Evolutionary conservation across 2,797 vertebrate genomes (phyloP).

Genomic region (Schizopygopsis malacanthus): DNA sequence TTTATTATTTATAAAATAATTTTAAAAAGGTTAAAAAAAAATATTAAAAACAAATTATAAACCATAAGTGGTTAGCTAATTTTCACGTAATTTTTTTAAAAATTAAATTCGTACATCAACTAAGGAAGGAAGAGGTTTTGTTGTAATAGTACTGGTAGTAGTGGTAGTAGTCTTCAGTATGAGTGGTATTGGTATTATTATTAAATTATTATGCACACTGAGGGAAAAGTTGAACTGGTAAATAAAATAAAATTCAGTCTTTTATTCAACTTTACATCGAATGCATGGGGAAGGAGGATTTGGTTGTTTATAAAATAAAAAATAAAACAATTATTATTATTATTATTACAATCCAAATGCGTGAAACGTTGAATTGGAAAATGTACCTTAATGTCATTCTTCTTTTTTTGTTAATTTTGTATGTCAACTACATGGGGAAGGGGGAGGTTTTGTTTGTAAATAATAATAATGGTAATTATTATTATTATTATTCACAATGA

Average conservation of each 20-base stretch:
- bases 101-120: not conserved
- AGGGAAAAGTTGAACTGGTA: not conserved
- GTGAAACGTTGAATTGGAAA: not conserved
- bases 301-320: not conserved
- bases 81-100: not conserved
- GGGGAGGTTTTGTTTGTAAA: not conserved
- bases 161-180: too few species aligned
- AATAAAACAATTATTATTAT: not conserved
- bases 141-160: too few species aligned
- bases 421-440: not conserved
- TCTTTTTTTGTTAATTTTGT: not conserved
- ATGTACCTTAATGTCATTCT: accelerated
- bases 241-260: not conserved
- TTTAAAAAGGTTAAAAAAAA: too few species aligned
- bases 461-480: not conserved
- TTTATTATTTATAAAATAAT: too few species aligned
- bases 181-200: too few species aligned
- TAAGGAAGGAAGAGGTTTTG: not conserved
- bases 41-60: too few species aligned
- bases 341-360: not conserved
- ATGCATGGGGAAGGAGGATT: not conserved
- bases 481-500: too few species aligned
- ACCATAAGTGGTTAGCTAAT: too few species aligned
- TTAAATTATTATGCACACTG: too few species aligned
- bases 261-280: not conserved